Evolutionary conservation across 2,113 vertebrate genomes (phyloP), one percentile per base, ranked within the genome.

Genomic region (Amblyopsis rosae): DNA sequence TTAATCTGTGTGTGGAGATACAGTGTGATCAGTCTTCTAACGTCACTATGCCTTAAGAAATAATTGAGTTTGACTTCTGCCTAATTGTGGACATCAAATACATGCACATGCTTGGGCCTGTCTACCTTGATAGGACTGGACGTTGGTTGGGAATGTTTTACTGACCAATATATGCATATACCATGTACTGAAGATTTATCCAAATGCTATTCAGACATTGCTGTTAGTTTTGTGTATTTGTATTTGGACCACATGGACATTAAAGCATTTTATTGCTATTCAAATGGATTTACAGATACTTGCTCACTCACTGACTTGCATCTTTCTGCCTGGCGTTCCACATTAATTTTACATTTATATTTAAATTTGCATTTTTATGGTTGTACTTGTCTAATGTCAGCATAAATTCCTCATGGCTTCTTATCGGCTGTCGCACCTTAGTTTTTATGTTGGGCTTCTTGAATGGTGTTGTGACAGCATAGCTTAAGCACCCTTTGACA

Each of bases 1-100:
- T 71, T 47, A 63, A 63, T 62, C 77, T 80, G 67, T 60, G 65
- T 67, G 59, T 59, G 62, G 66, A 73, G 76, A 82, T 80, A 62
- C 69, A 65, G 63, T 65, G 73, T 73, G 75, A 75, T 35, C 63
- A 65, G 67, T 73, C 47, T 69, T 72, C 17, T 47, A 69, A 73
- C 51, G 77, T 79, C 3, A 59, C 75, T 75, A 63, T 82, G 62
- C 58, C 65, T 59, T 69, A 68, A 59, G 63, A 80, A 85, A 79
- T 80, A 72, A 86, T 73, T 76, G 64, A 78, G 65, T 86, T 87
- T 87, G 77, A 87, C 71, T 76, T 35, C 63, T 79, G 56, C n/a
- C 65, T 77, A 75, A 69, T 57, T 79, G 77, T 83, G 81, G 59
- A 81, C 73, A 82, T 85, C 69, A 78, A 83, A 86, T 65, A 62